Evolutionary conservation across 1,140 invertebrate genomes (phyloP), one percentile per base, ranked within the genome.

Genomic region (Magallana ariakensis): DNA sequence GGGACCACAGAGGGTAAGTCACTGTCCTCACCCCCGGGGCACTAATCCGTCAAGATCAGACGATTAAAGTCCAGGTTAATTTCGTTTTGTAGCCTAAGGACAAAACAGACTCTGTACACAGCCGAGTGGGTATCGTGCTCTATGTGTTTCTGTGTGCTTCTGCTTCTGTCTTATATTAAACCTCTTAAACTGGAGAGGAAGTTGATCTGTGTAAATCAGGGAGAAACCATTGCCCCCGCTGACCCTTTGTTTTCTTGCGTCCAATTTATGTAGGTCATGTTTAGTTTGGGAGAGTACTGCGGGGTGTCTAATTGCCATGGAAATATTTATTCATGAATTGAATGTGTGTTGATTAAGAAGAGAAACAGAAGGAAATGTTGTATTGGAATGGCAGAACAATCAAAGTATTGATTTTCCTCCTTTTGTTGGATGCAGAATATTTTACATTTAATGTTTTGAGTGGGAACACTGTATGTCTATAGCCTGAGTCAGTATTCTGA

Each of bases 401-500:
- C 66, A 11, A 66, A 75, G 33, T 75, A 75, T 75, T 75, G 66
- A 75, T 75, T 75, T 75, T 75, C 66, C 10, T 75, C 8, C 1
- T 70, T n/a, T 22, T 75, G 66, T 5, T 13, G 5, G 6, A 62
- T 6, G 19, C 22, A 75, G 6, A 11, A 26, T 75, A 46, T 26
- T 75, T 75, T 75, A 75, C 22, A 75, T 75, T 26, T 75, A 19
- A 75, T 75, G 26, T 26, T 11, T 13, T 13, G 33, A 75, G 22
- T 13, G 33, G 22, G 22, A 26, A 26, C 22, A 75, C 22, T 11
- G 11, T 70, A 26, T 22, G 22, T 19, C 11, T 13, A 75, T 26
- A 4, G 33, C 13, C 22, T 13, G 22, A 26, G 22, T 75, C 22
- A 33, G 22, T 75, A 22, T 75, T 75, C 33, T 22, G 7, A 16